Evolutionary conservation across 2,797 vertebrate species (phyloP).

Genomic region (Onychomys leucogaster): DNA sequence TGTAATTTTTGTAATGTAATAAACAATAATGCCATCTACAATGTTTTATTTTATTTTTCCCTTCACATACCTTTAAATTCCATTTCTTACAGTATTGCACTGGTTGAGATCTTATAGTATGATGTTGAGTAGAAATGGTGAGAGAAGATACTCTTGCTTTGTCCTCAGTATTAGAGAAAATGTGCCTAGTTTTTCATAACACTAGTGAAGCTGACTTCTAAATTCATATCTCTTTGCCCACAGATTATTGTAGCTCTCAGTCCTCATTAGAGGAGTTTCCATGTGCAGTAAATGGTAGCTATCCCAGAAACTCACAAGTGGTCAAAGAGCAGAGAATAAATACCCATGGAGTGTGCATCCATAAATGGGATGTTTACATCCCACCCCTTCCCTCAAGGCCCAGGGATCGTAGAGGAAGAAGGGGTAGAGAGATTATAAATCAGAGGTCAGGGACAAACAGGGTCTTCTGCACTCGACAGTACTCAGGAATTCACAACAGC

Average conservation of each 20-base stretch:
- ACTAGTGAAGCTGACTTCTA: not conserved
- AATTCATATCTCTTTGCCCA: not conserved
- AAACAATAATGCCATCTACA: not conserved
- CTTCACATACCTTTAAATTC: not conserved
- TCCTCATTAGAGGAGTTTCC: not conserved
- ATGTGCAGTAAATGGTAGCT: not conserved
- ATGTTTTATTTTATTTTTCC: conserved; percentile 3
- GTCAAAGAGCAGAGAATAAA: not conserved
- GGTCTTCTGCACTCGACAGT: not conserved
- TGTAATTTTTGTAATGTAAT: not conserved
- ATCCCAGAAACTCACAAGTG: not conserved
- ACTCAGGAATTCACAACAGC: not conserved
- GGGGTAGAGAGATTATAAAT: not conserved
- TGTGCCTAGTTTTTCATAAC: not conserved
- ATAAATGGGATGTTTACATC: not conserved
- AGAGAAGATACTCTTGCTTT: not conserved
- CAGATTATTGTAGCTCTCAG: not conserved
- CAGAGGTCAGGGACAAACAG: not conserved
- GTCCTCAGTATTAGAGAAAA: not conserved
- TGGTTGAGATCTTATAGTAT: not conserved
- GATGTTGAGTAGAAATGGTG: not conserved
- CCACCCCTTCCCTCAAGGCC: no score
- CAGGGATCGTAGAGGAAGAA: not conserved
- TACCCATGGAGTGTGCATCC: no score
- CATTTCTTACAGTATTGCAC: not conserved